A percentile compares a stretch with the other conserved stretches of the same genome.
These are phyloP conservation scores for Condylura cristata DNA, from an alignment of 2,113 vertebrate genomes.

Conservation along the genomic window DNA sequence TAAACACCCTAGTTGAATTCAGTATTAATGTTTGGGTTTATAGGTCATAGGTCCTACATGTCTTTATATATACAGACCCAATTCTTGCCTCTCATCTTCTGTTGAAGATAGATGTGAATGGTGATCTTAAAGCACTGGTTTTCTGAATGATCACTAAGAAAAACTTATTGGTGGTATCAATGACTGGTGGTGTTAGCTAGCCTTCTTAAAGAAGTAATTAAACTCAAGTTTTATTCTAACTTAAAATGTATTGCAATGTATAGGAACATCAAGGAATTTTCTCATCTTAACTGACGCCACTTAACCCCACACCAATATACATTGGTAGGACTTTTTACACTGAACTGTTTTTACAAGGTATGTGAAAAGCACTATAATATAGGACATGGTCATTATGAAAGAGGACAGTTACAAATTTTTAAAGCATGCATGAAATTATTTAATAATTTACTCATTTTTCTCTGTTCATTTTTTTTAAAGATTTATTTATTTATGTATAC, in stretches of 20 bases:
- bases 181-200: not conserved
- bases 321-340: not conserved
- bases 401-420: not conserved
- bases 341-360: not conserved
- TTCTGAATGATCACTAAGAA: not conserved
- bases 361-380: not conserved
- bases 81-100: not conserved
- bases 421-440: not conserved
- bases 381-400: slow-evolving; percentile 20
- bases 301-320: not conserved
- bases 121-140: not conserved
- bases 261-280: not conserved
- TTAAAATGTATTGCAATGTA: not conserved
- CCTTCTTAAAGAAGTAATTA: not conserved
- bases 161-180: not conserved
- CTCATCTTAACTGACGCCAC: not conserved
- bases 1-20: not conserved
- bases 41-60: not conserved
- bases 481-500: too few relatives aligned
- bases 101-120: not conserved
- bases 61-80: not conserved
- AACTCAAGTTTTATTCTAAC: not conserved
- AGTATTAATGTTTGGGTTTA: not conserved
- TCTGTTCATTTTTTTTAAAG: too few relatives aligned
- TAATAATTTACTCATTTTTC: slow-evolving; percentile 14